Evolutionary conservation across 2,888 invertebrate genomes (phyloP).

Genomic region (Athripsodes cinereus): DNA sequence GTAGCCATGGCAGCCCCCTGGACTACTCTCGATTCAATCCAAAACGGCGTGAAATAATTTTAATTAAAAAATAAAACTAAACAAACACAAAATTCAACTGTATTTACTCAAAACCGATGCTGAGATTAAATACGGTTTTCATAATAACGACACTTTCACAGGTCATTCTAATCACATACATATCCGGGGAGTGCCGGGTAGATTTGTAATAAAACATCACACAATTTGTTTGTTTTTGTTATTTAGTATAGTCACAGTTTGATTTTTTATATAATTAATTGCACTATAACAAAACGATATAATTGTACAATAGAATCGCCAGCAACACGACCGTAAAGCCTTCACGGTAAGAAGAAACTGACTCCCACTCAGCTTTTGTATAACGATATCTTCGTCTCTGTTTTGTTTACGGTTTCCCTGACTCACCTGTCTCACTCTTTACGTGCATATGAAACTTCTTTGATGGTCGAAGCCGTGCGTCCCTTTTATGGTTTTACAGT

Average conservation of each 20-base stretch:
- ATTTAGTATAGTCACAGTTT: not conserved
- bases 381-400: slow-evolving; percentile 7
- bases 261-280: not conserved
- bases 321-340: slow-evolving; percentile 38
- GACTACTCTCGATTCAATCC: slow-evolving; percentile 23
- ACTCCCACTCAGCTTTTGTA: slow-evolving; percentile 7
- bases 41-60: slow-evolving; percentile 3
- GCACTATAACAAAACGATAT: no score
- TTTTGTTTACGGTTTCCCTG: not conserved
- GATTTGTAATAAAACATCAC: not conserved
- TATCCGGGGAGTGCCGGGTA: not conserved
- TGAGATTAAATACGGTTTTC: no score
- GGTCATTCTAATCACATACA: not conserved
- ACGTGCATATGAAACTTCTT: slow-evolving; percentile 25
- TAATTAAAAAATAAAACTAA: no score
- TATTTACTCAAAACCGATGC: no score
- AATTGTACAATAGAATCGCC: not conserved
- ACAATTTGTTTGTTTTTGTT: not conserved
- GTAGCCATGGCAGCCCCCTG: slow-evolving; percentile 71
- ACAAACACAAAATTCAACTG: no score
- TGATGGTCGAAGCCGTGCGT: slow-evolving; percentile 3
- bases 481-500: slow-evolving; percentile 5
- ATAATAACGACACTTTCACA: not conserved
- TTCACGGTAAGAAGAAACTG: slow-evolving; percentile 18
- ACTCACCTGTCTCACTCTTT: slow-evolving; percentile 15